Evolutionary conservation across 2,888 invertebrate genomes (phyloP), one percentile per base, ranked within the genome.

Genomic region (Chymomyza fuscimana): DNA sequence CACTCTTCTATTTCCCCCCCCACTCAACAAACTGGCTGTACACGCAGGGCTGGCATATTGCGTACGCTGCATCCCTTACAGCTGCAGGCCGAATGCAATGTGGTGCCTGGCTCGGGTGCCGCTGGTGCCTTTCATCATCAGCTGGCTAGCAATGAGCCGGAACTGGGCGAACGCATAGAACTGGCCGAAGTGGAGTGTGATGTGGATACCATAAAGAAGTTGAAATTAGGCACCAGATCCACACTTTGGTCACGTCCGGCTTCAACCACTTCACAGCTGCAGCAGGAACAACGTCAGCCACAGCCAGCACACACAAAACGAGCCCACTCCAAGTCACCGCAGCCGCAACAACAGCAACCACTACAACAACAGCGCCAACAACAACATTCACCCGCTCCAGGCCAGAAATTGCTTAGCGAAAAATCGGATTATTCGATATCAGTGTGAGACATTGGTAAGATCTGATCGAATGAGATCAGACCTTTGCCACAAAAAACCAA

Each of bases 391-490:
- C 92, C 91, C 80, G 91, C 90, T 77, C 87, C 89, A 75, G 81
- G 80, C 92, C 90, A 87, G 73, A 93, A 93, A 82, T 93, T 93
- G 80, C 92, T 93, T 76, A 93, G 93, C 83, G 94, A 94, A 82
- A 94, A 94, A 83, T 94, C 95, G 81, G 95, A 95, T 92, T 95
- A 95, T 90, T 95, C 95, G 73, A 95, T 95, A 92, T 95, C 95
- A 78, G 95, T 95, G 91, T 95, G 94, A 94, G 87, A 86, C 82
- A 83, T 83, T 88, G 82, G 82, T 73, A 83, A 83, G 82, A 88
- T 83, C 83, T 88, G 83, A 88, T 85, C 86, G 69, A 62, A 75
- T 81, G 85, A 87, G 87, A 65, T 72, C 76, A 65, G 81, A 69
- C 66, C 69, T 65, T 62, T 54, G 22, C 54, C 50, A 54, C 64